Evolutionary conservation across 64 coral and sea anemone species (phyloP), one percentile per base, ranked within the genome.

Genomic region (Actinia tenebrosa): DNA sequence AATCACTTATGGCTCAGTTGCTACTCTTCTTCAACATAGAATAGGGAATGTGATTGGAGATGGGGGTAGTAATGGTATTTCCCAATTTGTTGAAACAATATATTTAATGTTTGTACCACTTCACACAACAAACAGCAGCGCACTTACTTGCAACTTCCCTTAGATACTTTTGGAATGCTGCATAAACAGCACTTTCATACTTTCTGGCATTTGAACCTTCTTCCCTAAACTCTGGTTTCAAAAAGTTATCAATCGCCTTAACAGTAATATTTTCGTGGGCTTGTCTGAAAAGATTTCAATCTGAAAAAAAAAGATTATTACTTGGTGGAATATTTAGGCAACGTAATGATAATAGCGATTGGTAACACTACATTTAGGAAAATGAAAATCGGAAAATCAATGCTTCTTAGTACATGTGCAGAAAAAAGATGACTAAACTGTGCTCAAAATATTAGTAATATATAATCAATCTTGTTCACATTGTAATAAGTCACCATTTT

Each of bases 121-220:
- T 60, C 58, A 60, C 58, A 60, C 58, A 60, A 14, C 11, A 60
- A 60, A 14, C 58, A 80, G 20, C 2, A 64, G 20, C 20, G 62
- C 22, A 84, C 82, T 85, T 85, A 91, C 89, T 80, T 91, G 84
- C 84, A 61, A 69, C 84, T 86, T 86, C 84, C 71, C 89, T 86
- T 1, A 91, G 56, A 55, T 91, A 91, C 77, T 87, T 87, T 26
- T 86, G 27, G 86, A 86, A 91, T 9, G 50, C 46, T 19, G 30
- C 78, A 78, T 91, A 91, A n/a, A 86, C 77, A 56, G 61, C 30
- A 27, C 56, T 81, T 82, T 91, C 89, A 86, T 63, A 82, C 26
- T 80, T 64, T 27, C 77, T 79, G 23, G 64, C 77, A 75, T 91
- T 91, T 19, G 89, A 59, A 20, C 89, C 89, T 79, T 86, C 52